Base-by-base conservation (phyloP, 2,888 invertebrate species). In the Microctonus hyperodae region DNA sequence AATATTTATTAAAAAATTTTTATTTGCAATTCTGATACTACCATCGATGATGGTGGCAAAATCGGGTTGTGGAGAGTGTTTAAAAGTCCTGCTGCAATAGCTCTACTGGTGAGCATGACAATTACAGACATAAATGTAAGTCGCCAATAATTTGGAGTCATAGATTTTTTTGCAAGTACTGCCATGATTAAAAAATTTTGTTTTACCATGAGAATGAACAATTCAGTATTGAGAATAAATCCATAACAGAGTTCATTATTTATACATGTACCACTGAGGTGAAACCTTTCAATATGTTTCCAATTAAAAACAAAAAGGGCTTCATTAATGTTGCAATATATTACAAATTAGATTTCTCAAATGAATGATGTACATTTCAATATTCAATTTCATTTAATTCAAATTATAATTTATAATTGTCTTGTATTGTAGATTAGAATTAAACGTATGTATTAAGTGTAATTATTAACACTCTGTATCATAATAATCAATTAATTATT, bases 231-330 rank as follows among this genome's bases (percentile, higher is more conserved):
- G 40, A 10, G 6, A n/a, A 40, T 40, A 51, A 13, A 25, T 23
- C 5, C 3, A 16, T 28, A 23, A 37, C 31, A 28, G 7, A 31
- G 11, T 48, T 59, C 16, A n/a, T 11, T 6, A 58, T 16, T 16
- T 20, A 51, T 62, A 35, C 62, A 62, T n/a, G n/a, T 62, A 58
- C 22, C n/a, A 5, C 13, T 9, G 13, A 22, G 51, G 3, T n/a
- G 40, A 58, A 58, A 58, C 58, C 40, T 37, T 37, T n/a, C n/a
- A n/a, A n/a, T n/a, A 22, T 35, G 20, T 9, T 35, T 13, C 35
- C 23, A 57, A 57, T 57, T 35, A 20, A 22, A 9, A 57, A 22
- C 20, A 20, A 22, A 57, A 57, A 57, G 7, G 57, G 57, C 35
- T 57, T 57, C 57, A 22, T 33, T 35, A 10, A 35, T 35, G 33